phyloP scores from a whole-genome alignment of 2,888 invertebrate species.

The Leptopilina myrica region DNA sequence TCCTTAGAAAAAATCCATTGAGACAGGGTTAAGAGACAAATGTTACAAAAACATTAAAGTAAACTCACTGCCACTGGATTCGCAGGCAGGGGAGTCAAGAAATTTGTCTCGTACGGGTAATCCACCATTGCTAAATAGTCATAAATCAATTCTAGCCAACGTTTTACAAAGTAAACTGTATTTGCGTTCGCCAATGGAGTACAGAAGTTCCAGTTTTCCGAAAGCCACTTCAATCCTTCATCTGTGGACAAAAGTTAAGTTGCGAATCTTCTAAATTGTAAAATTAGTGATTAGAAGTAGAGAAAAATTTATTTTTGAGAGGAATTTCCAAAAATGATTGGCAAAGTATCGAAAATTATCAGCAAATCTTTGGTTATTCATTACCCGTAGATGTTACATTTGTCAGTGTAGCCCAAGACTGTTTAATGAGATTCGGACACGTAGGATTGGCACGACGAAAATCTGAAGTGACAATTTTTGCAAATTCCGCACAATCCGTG shows the following conservation, averaged over 20 bases:
- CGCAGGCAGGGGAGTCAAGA: conserved; percentile 89
- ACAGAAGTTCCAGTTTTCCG: conserved; percentile 87
- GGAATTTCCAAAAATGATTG: too few species aligned
- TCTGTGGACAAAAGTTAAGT: conserved; percentile 73
- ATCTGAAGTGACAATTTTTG: conserved; percentile 87
- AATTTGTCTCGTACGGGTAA: conserved; percentile 93
- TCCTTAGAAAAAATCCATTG: too few species aligned
- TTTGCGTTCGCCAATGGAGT: conserved; percentile 80
- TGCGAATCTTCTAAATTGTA: too few species aligned
- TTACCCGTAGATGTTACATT: conserved; percentile 78
- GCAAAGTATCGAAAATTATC: conserved; percentile 4
- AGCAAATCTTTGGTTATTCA: conserved; percentile 41
- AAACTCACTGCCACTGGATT: conserved; percentile 84
- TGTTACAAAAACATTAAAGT: neutral
- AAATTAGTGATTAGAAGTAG: too few species aligned
- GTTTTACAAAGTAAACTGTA: conserved; percentile 80
- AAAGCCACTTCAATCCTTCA: conserved; percentile 84
- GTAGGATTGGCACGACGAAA: conserved; percentile 79
- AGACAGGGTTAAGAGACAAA: too few species aligned
- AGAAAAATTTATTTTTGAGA: too few species aligned
- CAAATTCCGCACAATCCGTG: conserved; percentile 87
- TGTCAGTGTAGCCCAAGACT: conserved; percentile 87
- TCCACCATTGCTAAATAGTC: conserved; percentile 95
- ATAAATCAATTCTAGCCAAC: conserved; percentile 86
- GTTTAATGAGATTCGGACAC: conserved; percentile 85